These are phyloP conservation scores for Polypedilum vanderplanki DNA, from an alignment of 1,140 invertebrate genomes.

Conservation along the genomic window DNA sequence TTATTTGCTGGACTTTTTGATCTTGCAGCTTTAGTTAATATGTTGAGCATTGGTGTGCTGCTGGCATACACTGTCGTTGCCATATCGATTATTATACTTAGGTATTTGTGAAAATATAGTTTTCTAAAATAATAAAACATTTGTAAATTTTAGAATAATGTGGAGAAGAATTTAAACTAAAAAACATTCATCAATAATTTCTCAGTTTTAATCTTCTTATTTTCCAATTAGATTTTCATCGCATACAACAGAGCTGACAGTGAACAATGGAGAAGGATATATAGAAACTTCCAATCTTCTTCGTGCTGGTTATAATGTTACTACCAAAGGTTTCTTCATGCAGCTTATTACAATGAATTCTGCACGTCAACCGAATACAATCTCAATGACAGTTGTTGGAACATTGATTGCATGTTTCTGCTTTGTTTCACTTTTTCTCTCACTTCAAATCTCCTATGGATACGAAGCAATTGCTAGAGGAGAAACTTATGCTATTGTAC, in stretches of 20 bases:
- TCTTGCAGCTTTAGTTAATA: constrained; percentile 79
- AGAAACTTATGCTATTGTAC: neutral
- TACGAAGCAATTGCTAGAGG: neutral
- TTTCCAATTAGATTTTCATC: neutral
- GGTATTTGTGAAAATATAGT: no score
- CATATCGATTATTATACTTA: constrained; percentile 76
- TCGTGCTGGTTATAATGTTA: neutral
- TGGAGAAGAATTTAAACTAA: no score
- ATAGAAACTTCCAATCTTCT: constrained; percentile 19
- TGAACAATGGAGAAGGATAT: neutral
- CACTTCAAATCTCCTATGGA: neutral
- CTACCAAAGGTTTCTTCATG: neutral
- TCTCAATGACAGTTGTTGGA: neutral
- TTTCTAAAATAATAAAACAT: neutral
- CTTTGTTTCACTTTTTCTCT: neutral
- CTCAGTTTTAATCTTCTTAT: neutral
- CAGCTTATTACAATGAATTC: neutral
- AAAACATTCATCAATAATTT: neutral
- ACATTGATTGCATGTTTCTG: neutral
- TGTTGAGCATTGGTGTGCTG: constrained; percentile 93
- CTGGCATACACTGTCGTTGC: constrained; percentile 89
- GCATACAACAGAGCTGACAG: neutral
- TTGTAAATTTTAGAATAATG: no score
- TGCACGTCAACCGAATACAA: neutral
- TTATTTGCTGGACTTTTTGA: constrained; percentile 82